Evolutionary conservation across 2,113 vertebrate species (phyloP).

Genomic region (Artemisiospiza belli): DNA sequence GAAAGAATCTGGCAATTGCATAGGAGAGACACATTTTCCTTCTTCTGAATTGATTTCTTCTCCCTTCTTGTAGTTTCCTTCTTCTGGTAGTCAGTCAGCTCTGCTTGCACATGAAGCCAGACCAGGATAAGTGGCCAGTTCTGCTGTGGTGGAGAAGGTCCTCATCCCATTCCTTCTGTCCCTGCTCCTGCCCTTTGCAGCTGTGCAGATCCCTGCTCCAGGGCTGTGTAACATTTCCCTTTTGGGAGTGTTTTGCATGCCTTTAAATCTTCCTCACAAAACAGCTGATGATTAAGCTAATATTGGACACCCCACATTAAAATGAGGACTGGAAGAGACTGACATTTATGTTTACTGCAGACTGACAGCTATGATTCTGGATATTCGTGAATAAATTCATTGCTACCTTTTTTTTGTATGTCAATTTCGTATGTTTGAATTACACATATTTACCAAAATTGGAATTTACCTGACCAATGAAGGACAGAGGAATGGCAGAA

Average conservation of each 20-base stretch:
- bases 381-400: background rate
- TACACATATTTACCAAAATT: background rate
- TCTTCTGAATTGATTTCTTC: background rate
- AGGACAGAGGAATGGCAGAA: background rate
- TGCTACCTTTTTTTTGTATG: background rate
- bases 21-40: background rate
- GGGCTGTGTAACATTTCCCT: background rate
- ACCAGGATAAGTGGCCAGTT: background rate
- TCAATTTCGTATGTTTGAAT: background rate
- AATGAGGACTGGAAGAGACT: background rate
- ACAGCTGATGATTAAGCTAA: background rate
- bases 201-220: background rate
- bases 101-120: background rate
- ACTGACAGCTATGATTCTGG: background rate
- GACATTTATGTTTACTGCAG: background rate
- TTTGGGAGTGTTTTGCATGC: background rate
- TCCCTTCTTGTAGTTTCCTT: background rate
- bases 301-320: background rate
- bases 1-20: background rate
- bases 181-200: background rate
- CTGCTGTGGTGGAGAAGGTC: background rate
- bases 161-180: background rate
- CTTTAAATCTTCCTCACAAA: background rate
- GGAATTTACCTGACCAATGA: background rate
- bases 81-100: background rate